Conservation (phyloP, 2,797 vertebrate genomes). For the Enteromius afrohamiltoni region DNA sequence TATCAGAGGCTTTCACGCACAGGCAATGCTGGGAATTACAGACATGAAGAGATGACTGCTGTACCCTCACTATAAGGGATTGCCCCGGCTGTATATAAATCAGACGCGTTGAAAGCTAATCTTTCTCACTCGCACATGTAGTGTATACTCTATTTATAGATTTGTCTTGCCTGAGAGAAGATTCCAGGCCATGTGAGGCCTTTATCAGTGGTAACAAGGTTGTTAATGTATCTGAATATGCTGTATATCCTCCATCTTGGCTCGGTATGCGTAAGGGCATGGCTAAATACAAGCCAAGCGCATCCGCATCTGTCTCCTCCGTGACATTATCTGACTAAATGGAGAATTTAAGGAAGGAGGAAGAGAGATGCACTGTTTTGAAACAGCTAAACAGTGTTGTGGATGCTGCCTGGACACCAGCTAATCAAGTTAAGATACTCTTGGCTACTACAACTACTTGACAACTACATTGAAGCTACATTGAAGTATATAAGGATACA, state of each 20-base stretch:
- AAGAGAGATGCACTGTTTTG: neutral
- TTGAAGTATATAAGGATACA: no score
- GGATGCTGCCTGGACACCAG: neutral
- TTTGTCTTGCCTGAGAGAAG: conserved; percentile 66
- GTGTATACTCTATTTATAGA: conserved; percentile 77
- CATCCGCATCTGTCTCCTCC: conserved; percentile 27
- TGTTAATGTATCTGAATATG: conserved; percentile 78
- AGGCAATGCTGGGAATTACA: conserved; percentile 79
- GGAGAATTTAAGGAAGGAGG: conserved; percentile 5
- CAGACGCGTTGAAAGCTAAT: conserved; percentile 89
- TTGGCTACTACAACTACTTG: neutral
- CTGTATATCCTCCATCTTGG: conserved; percentile 62
- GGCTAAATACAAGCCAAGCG: conserved; percentile 50
- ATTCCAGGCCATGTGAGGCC: conserved; percentile 59
- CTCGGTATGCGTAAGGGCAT: conserved; percentile 35
- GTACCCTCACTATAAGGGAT: conserved; percentile 85
- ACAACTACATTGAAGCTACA: neutral
- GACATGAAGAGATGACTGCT: conserved; percentile 81
- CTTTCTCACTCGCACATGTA: conserved; percentile 83
- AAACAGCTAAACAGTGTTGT: neutral
- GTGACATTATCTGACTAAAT: conserved; percentile 43
- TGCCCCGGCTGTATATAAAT: conserved; percentile 94
- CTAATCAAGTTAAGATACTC: neutral
- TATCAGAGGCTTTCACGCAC: conserved; percentile 87
- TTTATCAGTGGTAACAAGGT: conserved; percentile 74